phyloP scores from a whole-genome alignment of 92 coral and sea anemone genomes.

The Montipora capitata region DNA sequence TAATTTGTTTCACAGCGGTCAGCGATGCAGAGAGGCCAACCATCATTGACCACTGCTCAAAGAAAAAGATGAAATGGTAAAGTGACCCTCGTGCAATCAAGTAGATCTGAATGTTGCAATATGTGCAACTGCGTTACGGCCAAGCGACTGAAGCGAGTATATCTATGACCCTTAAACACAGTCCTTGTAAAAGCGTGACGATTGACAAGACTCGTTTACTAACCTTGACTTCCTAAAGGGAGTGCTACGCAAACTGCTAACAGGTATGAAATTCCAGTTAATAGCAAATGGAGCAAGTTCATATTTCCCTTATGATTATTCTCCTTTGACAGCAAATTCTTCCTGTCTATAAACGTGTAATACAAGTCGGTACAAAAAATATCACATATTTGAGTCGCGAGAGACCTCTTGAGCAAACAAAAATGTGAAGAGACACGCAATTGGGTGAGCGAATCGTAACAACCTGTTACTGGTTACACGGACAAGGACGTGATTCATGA shows the following conservation, averaged over 20 bases:
- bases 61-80: background rate
- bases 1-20: too few relatives aligned
- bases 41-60: background rate
- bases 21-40: too few relatives aligned
- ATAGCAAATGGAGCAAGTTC: slow-evolving; percentile 16
- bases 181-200: background rate
- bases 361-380: background rate
- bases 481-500: slow-evolving; percentile 12
- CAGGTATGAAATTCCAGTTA: slow-evolving; percentile 23
- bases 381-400: background rate
- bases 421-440: slow-evolving; percentile 24
- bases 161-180: slow-evolving; percentile 11
- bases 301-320: background rate
- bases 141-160: slow-evolving; percentile 27
- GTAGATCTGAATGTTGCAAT: slow-evolving; percentile 8
- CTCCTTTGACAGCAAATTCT: background rate
- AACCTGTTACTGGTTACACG: slow-evolving; percentile 42
- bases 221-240: slow-evolving; percentile 24
- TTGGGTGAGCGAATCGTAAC: slow-evolving; percentile 34
- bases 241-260: slow-evolving; percentile 3
- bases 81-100: slow-evolving; percentile 6
- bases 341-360: background rate
- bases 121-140: background rate
- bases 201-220: background rate
- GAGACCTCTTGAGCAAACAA: slow-evolving; percentile 41